Percentiles rank a stretch among this genome's conserved stretches.
Evolutionary conservation across 2,888 invertebrate species (phyloP).

Genomic region (Lordiphosa andalusiaca): DNA sequence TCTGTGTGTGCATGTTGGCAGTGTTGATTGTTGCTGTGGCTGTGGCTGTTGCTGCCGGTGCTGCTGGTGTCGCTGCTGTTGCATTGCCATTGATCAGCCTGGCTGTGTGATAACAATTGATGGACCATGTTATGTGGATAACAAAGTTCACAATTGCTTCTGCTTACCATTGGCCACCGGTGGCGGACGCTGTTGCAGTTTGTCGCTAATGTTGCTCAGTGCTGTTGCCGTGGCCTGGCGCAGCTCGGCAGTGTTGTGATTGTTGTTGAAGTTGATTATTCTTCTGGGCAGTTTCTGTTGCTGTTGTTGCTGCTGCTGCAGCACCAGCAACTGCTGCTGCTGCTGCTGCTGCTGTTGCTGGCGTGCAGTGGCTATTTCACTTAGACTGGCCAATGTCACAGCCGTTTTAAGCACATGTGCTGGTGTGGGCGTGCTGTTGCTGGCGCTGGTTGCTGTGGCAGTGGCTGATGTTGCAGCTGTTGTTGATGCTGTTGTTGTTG

Average conservation of each 20-base stretch:
- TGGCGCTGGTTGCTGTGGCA: slow-evolving; percentile 13
- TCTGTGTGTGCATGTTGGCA: slow-evolving; percentile 79
- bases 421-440: slow-evolving; percentile 60
- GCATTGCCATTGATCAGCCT: slow-evolving; percentile 34
- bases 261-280: slow-evolving; percentile 57
- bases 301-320: slow-evolving; percentile 52
- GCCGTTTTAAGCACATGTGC: slow-evolving; percentile 76
- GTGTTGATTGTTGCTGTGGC: slow-evolving; percentile 47
- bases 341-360: slow-evolving; percentile 71
- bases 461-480: slow-evolving; percentile 35
- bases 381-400: slow-evolving; percentile 72
- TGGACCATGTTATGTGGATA: slow-evolving; percentile 24
- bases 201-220: slow-evolving; percentile 7
- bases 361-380: slow-evolving; percentile 74
- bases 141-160: slow-evolving; percentile 41
- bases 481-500: slow-evolving; percentile 39
- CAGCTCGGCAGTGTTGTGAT: slow-evolving; percentile 5
- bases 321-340: slow-evolving; percentile 39
- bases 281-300: slow-evolving; percentile 61
- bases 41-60: slow-evolving; percentile 12
- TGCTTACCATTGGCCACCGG: slow-evolving; percentile 61
- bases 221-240: slow-evolving; percentile 12
- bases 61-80: slow-evolving; percentile 15
- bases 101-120: slow-evolving; percentile 17
- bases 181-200: slow-evolving; percentile 24